Base-by-base conservation (phyloP, 2,888 invertebrate genomes). In the Labia minor region DNA sequence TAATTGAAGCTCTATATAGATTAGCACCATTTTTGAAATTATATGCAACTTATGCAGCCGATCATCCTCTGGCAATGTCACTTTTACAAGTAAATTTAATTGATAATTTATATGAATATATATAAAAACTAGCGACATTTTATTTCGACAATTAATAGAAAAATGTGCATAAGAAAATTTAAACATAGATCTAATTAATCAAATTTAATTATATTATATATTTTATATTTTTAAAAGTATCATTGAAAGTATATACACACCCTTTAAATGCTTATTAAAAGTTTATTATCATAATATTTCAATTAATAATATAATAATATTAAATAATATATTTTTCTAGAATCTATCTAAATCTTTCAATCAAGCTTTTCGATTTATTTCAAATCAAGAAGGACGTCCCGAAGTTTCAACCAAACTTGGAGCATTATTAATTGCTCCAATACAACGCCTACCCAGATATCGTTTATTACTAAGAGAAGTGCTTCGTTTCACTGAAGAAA, bases 401-500 rank as follows among this genome's bases (percentile, higher is more conserved):
- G 88, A 89, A 76, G 85, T 90, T 63, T 83, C 83, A 71, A 81
- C 81, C 61, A 89, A 88, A 74, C 76, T 90, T 2, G 85, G 86
- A 68, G 85, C 90, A 0, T 78, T 90, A 61, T 79, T 90, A 71
- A 90, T 90, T 70, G 85, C 86, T 1, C 90, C 90, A 14, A 87
- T 91, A 72, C 90, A 91, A 75, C 79, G 90, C 72, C 82, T 91
- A 65, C 90, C 90, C 0, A 81, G 90, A 64, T 90, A 90, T 75
- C 85, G 86, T 73, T 78, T 90, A 62, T 77, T 90, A 14, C 76
- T 90, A 65, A 84, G 85, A 73, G 87, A 89, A 75, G 81, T 90
- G 8, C 73, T 87, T 21, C 78, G 82, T 21, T 82, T 85, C 70
- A 86, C 87, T 0, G 77, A 81, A 61, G 76, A 77, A 16, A 79